A percentile compares a stretch with the other conserved stretches of the same genome.
phyloP scores from a whole-genome alignment of 2,113 vertebrate genomes.

The Thunnus maccoyii region DNA sequence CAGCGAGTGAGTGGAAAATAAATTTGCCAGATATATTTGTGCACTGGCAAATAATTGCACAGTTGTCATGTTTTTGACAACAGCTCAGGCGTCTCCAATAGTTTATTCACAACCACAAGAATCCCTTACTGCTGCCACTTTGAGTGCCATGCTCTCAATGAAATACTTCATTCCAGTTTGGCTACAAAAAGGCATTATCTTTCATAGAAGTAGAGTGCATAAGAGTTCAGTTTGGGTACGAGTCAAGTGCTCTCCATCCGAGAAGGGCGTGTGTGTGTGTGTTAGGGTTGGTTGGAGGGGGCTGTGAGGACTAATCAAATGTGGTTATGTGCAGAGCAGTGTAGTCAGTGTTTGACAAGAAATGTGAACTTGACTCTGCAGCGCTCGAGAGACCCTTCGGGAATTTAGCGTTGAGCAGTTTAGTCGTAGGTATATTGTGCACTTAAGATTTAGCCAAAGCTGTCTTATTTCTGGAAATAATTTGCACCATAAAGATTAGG shows the following conservation, averaged over 20 bases:
- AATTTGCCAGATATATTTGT: conserved; percentile 11
- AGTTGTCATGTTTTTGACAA: conserved; percentile 34
- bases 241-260: conserved; percentile 81
- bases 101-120: conserved; percentile 46
- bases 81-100: conserved; percentile 44
- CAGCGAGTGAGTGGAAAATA: conserved; percentile 4
- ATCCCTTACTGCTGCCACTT: conserved; percentile 42
- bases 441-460: conserved; percentile 23
- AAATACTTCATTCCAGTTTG: conserved; percentile 57
- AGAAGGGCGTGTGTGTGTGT: conserved; percentile 53
- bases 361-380: conserved; percentile 69
- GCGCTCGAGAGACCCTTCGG: conserved; percentile 57
- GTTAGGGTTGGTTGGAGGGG: conserved; percentile 27
- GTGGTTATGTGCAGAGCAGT: conserved; percentile 61
- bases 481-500: conserved; percentile 9
- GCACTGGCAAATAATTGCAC: conserved; percentile 17
- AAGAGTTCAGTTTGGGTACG: conserved; percentile 73
- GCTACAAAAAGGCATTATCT: conserved; percentile 60
- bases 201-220: conserved; percentile 61
- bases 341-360: conserved; percentile 64
- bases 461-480: conserved; percentile 9
- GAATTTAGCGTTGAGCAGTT: conserved; percentile 27
- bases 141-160: conserved; percentile 20
- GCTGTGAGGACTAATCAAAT: conserved; percentile 70
- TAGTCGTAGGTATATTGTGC: conserved; percentile 7